Base-by-base conservation (phyloP, 2,888 invertebrate species). In the Cephus rjabovi region DNA sequence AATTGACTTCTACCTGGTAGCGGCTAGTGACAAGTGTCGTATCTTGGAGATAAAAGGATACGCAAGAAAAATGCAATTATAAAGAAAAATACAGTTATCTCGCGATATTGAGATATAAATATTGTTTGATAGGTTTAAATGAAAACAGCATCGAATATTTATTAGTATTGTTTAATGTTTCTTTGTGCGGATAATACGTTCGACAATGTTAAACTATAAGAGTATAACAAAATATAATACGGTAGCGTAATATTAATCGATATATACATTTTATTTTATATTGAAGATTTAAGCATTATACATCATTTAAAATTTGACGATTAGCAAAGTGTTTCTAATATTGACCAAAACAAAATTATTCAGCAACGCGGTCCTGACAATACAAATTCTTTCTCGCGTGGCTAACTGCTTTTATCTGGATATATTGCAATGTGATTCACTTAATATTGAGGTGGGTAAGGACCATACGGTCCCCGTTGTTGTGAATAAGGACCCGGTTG, bases 131-230 rank as follows among this genome's bases (percentile, higher is more conserved):
- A 77, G 79, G 81, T 79, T 73, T 77, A 79, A 81, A 83, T 87
- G 84, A 87, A 88, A 88, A 88, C 89, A 88, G 86, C 87, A 85
- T 82, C 82, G 84, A 74, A 78, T 85, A 79, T 83, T 87, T 74
- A 81, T 80, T 79, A 80, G 75, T 79, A 80, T 77, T 79, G 75
- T 82, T 88, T 87, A 88, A 88, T 88, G 82, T 80, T 79, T 77
- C 77, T 78, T 78, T 79, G 71, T 81, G 79, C 77, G 34, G 31
- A 71, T 56, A 56, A 56, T 31, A 71, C 34, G 71, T 71, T 71
- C 31, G 34, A 71, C 71, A 71, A 30, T 71, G 71, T 71, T 75
- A 78, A 76, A 71, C 78, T 78, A 78, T 75, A 76, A 75, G 75
- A 34, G 75, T 76, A 76, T 76, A 69, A 76, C 69, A 78, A 68